These are phyloP conservation scores for Tribolium castaneum DNA, from an alignment of 1,140 invertebrate species.

Conservation along the genomic window DNA sequence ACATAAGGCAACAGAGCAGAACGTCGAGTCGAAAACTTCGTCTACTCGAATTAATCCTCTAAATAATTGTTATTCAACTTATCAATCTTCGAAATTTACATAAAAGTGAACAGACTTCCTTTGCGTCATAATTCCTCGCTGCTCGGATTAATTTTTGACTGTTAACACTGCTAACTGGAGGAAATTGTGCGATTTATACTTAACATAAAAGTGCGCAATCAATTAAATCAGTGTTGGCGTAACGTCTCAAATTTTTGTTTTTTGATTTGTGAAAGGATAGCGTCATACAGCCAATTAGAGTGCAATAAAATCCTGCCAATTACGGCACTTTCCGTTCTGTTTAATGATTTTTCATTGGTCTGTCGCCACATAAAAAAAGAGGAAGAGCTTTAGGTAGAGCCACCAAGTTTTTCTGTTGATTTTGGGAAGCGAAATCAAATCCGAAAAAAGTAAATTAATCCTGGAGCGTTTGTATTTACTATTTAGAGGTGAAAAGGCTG, in stretches of 20 bases:
- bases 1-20: constrained; percentile 27
- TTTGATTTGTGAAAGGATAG: constrained; percentile 21
- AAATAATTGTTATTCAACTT: constrained; percentile 20
- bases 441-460: no score
- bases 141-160: neutral
- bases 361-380: no score
- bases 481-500: neutral
- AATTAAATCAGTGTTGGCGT: constrained; percentile 23
- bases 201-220: constrained; percentile 2
- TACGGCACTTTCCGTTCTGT: constrained; percentile 15
- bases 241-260: constrained; percentile 7
- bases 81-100: constrained; percentile 10
- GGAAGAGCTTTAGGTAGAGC: no score
- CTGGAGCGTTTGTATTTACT: neutral
- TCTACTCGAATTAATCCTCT: constrained; percentile 12
- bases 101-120: constrained; percentile 18
- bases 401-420: no score
- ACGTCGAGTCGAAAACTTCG: constrained; percentile 19
- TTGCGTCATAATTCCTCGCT: neutral
- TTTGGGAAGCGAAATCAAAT: no score
- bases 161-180: neutral
- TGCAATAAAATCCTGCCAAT: constrained; percentile 21
- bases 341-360: neutral
- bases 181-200: constrained; percentile 19
- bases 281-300: constrained; percentile 15